These are phyloP conservation scores for Girardia tigrina DNA, from an alignment of 2,888 invertebrate genomes.

Conservation along the genomic window DNA sequence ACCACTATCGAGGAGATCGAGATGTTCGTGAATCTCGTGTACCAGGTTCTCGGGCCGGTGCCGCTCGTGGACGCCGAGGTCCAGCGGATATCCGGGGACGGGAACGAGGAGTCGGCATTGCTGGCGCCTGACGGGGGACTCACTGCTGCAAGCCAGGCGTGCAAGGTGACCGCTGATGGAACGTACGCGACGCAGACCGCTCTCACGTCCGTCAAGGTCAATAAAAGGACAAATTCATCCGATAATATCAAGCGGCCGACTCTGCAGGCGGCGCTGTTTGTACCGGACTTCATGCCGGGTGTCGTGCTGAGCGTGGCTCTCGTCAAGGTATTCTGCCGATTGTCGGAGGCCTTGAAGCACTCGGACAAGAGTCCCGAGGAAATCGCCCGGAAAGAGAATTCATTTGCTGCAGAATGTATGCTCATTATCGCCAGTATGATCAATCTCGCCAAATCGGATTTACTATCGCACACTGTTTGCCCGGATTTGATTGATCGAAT, in stretches of 20 bases:
- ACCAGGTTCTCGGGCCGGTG: conserved; percentile 34
- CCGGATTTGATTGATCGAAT: conserved; percentile 34
- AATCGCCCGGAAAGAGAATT: conserved; percentile 26
- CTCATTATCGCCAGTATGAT: conserved; percentile 66
- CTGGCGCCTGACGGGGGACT: conserved; percentile 40
- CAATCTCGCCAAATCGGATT: conserved; percentile 66
- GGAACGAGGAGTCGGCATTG: conserved; percentile 39
- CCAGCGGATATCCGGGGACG: conserved; percentile 27
- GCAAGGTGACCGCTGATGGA: conserved; percentile 80
- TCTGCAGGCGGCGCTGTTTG: conserved; percentile 28
- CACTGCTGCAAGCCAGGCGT: conserved; percentile 31
- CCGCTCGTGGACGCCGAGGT: conserved; percentile 36
- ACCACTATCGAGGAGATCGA: conserved; percentile 64
- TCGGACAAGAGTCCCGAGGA: not conserved
- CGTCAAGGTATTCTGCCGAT: conserved; percentile 32
- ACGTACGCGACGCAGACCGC: conserved; percentile 97
- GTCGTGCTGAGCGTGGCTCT: conserved; percentile 27
- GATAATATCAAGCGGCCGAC: conserved; percentile 29
- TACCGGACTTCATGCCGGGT: conserved; percentile 32
- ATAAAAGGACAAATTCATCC: not conserved
- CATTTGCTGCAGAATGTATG: conserved; percentile 64
- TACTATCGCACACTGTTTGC: conserved; percentile 5
- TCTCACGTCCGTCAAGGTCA: conserved; percentile 59
- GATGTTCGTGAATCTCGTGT: conserved; percentile 60
- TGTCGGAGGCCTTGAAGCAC: conserved; percentile 15